These are phyloP conservation scores for Drosophila albomicans DNA, from an alignment of 1,140 invertebrate species.

Conservation along the genomic window DNA sequence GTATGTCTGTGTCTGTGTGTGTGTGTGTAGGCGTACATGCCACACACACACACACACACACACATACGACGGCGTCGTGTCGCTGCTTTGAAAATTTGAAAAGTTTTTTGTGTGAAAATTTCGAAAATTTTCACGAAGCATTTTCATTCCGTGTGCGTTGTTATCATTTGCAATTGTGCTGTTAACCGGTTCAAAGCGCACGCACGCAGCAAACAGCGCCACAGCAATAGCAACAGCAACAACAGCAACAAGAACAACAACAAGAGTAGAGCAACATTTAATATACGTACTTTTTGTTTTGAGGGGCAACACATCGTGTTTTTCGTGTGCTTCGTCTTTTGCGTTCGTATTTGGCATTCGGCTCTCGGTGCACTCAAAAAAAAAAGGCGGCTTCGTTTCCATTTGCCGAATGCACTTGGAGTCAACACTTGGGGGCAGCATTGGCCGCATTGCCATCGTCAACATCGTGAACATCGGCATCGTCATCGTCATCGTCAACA, in stretches of 20 bases:
- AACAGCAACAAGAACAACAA: conserved; percentile 20
- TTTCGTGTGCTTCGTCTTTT: conserved; percentile 31
- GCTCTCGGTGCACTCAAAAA: conserved; percentile 66
- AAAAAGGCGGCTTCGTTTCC: conserved; percentile 37
- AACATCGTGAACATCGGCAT: conserved; percentile 23
- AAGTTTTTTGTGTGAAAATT: conserved; percentile 83
- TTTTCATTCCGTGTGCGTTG: conserved; percentile 65
- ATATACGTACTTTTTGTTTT: conserved; percentile 1
- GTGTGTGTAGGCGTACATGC: conserved; percentile 36
- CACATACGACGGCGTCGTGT: conserved; percentile 28
- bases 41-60: conserved; percentile 27
- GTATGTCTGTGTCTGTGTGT: conserved; percentile 28
- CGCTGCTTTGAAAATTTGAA: conserved; percentile 70
- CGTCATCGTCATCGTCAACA: conserved; percentile 28
- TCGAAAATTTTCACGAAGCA: conserved; percentile 74
- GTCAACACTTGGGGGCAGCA: conserved; percentile 31
- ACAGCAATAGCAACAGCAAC: conserved; percentile 29
- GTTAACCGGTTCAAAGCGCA: conserved; percentile 75
- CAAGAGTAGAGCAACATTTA: neutral
- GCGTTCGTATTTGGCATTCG: neutral
- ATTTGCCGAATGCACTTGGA: conserved; percentile 46
- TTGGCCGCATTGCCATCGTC: conserved; percentile 43
- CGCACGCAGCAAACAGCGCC: conserved; percentile 39
- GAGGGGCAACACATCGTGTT: conserved; percentile 23
- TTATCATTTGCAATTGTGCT: conserved; percentile 84